Evolutionary conservation across 2,797 vertebrate species (phyloP), one percentile per base, ranked within the genome.

Genomic region (Gadopsis marmoratus): DNA sequence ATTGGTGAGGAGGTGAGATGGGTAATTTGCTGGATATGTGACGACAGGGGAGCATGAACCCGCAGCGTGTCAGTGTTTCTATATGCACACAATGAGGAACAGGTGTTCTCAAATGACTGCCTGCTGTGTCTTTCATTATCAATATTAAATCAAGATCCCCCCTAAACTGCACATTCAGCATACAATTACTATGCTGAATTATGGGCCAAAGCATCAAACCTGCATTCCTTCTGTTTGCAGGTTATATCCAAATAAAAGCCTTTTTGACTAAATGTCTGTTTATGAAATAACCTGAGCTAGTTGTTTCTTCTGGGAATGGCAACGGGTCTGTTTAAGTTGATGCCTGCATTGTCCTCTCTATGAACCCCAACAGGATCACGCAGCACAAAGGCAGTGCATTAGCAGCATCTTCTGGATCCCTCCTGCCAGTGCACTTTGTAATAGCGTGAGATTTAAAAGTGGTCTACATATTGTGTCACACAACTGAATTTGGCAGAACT

Each of bases 351-450:
- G 87, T 58, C 84, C 87, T 76, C 55, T 66, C 23, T 2, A 13
- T 83, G 84, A 89, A 88, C 81, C 68, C 43, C 29, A 33, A 68
- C 41, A 3, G 17, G n/a, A 26, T 11, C 23, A 19, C 11, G 29
- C 37, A 7, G 33, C 3, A 26, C 2, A 61, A 66, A 77, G 3
- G 29, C 11, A 50, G 78, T 16, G 1, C 74, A 71, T 56, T 39
- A 84, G 88, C 89, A 79, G 31, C 89, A 88, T 82, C 92, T 84
- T 45, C 56, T 92, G 92, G 90, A 73, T 47, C 3, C 33, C n/a
- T 63, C 7, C 26, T 48, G 82, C 23, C 48, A 86, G 7, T 92
- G 84, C 92, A 90, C 2, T 3, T 59, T 69, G 45, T 59, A 13
- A 47, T n/a, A 13, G 7, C 3, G 12, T 33, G 4, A 37, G 9